A percentile compares a stretch with the other conserved stretches of the same genome.
Conservation (phyloP, 2,113 vertebrate genomes). For the Pomatostomus ruficeps region DNA sequence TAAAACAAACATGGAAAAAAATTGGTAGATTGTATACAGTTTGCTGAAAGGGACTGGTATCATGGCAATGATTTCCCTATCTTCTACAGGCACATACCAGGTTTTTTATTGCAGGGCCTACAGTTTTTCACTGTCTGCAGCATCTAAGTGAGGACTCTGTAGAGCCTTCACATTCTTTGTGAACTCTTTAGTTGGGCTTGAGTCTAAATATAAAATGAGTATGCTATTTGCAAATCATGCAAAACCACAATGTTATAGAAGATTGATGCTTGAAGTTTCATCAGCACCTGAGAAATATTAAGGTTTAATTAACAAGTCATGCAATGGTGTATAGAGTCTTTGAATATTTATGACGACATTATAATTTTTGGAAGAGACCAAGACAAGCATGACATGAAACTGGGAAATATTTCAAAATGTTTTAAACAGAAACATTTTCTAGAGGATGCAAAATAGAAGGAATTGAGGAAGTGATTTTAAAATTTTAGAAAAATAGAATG, state of each 20-base stretch:
- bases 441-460: not conserved
- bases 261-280: slow-evolving; percentile 44
- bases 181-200: not conserved
- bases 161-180: not conserved
- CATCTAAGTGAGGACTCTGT: not conserved
- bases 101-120: not conserved
- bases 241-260: slow-evolving; percentile 12
- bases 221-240: not conserved
- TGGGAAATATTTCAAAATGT: slow-evolving; percentile 35
- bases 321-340: not conserved
- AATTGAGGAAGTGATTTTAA: not conserved
- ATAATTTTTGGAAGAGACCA: slow-evolving; percentile 52
- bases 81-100: not conserved
- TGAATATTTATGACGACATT: slow-evolving; percentile 66
- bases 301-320: slow-evolving; percentile 62
- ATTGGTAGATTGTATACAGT: rapidly evolving
- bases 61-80: not conserved
- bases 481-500: not conserved
- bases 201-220: not conserved
- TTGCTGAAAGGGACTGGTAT: not conserved
- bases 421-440: not conserved
- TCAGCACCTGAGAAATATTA: slow-evolving; percentile 51
- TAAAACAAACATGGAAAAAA: rapidly evolving
- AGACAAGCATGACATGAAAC: slow-evolving; percentile 43
- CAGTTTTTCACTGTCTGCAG: not conserved